These are phyloP conservation scores for Podarcis cretensis DNA, from an alignment of 2,113 vertebrate species.

Conservation along the genomic window DNA sequence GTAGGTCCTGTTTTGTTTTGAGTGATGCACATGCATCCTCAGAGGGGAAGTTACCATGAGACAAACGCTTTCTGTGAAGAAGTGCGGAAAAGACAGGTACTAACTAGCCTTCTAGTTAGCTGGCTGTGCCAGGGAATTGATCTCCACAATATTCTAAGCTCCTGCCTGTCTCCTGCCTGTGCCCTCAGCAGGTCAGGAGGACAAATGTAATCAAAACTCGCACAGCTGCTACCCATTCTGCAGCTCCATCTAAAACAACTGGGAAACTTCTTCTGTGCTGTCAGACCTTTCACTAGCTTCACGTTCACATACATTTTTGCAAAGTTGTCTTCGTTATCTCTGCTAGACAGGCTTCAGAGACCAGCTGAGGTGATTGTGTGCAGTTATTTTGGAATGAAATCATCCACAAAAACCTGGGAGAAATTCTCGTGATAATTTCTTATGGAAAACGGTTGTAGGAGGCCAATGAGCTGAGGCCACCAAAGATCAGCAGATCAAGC, in stretches of 20 bases:
- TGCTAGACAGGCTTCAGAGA: not conserved
- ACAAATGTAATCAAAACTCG: not conserved
- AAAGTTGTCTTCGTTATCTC: not conserved
- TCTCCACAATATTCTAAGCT: not conserved
- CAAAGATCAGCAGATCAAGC: not conserved
- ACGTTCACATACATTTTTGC: not conserved
- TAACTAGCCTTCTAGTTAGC: not conserved
- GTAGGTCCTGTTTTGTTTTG: not conserved
- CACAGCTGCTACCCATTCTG: not conserved
- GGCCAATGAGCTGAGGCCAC: not conserved
- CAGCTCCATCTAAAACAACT: not conserved
- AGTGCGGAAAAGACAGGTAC: not conserved
- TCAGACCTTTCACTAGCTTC: not conserved
- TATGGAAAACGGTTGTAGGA: not conserved
- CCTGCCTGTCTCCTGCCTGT: not conserved
- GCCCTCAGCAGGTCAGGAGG: not conserved
- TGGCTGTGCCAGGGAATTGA: not conserved
- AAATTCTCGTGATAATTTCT: not conserved
- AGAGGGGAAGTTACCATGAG: not conserved
- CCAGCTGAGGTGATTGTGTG: constrained; percentile 6
- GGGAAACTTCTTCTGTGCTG: not conserved
- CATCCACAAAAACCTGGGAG: not conserved
- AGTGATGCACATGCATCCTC: not conserved
- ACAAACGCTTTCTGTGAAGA: not conserved
- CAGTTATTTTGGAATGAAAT: not conserved